Base-by-base conservation (phyloP, 2,888 invertebrate species). In the Seira musarum region DNA sequence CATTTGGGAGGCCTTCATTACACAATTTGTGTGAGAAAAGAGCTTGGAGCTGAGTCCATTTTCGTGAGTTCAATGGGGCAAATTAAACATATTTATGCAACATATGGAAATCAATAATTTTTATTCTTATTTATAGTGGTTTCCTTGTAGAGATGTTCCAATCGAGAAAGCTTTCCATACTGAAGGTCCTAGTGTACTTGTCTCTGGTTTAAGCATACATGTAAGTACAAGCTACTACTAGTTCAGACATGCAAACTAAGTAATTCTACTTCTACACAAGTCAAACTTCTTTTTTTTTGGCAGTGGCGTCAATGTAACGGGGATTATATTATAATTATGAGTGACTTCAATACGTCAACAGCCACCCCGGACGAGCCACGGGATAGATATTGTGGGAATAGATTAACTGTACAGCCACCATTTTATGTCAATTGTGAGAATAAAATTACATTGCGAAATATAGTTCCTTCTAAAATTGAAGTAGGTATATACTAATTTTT, bases 311-410 rank as follows among this genome's bases (percentile, higher is more conserved):
- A 10, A 1, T 81, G 81, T 25, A n/a, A 3, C 6, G 72, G 77
- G 17, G 81, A 81, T 60, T 81, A 77, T 61, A 81, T 81, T 17
- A 49, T 49, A 15, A 81, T 81, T 3, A 81, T 81, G 81, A 65
- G 57, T n/a, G 81, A 81, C 30, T 46, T 60, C 17, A 53, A 22
- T 1, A 76, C 76, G n/a, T 64, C 73, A 13, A 65, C 57, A 13
- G 30, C 68, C 6, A 46, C 24, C 10, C 60, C 68, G 13, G 64
- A 73, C 49, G 21, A 8, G 30, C 68, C 75, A 2, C 19, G 60
- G 13, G 81, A 81, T 40, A 53, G 81, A 60, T 81, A 69, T 30
- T 81, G 81, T 65, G 77, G 81, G 22, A 81, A 81, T 64, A 21
- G 77, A 6, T 35, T 81, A 2, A 77, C 77, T 1, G 53, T 25